Evolutionary conservation across 2,888 invertebrate species (phyloP).

Genomic region (Drepanosiphum platanoidis): DNA sequence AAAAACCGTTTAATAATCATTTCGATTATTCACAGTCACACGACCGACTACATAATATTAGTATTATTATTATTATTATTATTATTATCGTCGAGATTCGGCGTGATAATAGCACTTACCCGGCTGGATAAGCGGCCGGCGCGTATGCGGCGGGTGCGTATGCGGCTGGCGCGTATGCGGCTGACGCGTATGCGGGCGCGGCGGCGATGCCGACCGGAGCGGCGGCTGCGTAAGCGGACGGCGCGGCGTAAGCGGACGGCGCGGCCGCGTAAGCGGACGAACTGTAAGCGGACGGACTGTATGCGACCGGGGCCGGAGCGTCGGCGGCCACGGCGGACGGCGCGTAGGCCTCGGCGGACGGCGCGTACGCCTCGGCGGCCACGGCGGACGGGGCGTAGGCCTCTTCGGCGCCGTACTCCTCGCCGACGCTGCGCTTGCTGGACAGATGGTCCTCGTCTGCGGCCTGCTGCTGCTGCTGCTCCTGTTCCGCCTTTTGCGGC

Average conservation of each 20-base stretch:
- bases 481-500: neutral
- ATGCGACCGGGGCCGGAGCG: conserved; percentile 46
- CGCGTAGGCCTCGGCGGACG: neutral
- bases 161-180: conserved; percentile 73
- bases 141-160: conserved; percentile 69
- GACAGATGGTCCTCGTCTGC: conserved; percentile 13
- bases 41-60: too few relatives aligned
- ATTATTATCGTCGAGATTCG: neutral
- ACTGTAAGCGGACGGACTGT: conserved; percentile 59
- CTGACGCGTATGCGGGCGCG: conserved; percentile 75
- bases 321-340: conserved; percentile 27
- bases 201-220: conserved; percentile 78
- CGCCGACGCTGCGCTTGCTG: conserved; percentile 46
- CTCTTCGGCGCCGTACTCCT: conserved; percentile 21
- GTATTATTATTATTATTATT: too few relatives aligned
- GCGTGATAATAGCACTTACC: conserved; percentile 16
- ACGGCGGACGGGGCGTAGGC: conserved; percentile 17
- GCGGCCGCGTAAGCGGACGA: conserved; percentile 6
- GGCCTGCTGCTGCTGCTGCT: neutral
- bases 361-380: neutral
- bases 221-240: conserved; percentile 64
- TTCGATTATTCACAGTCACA: conserved; percentile 44
- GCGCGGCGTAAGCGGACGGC: conserved; percentile 64
- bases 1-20: too few relatives aligned
- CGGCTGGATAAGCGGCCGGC: conserved; percentile 19